A percentile compares a stretch with the other conserved stretches of the same genome.
Evolutionary conservation across 2,888 invertebrate genomes (phyloP).

Genomic region (Tethea ocularis): DNA sequence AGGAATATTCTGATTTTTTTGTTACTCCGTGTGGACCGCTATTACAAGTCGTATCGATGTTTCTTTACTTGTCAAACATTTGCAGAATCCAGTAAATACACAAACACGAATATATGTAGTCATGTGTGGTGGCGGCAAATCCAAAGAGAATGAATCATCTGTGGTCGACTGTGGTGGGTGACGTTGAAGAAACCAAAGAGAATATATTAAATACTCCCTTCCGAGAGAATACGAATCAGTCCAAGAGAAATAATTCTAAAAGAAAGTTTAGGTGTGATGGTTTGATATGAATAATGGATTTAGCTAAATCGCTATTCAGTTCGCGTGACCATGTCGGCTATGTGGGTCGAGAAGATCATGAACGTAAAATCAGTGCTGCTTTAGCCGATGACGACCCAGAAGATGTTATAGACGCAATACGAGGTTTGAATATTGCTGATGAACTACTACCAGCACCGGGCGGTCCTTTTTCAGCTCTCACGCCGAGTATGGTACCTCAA

Average conservation of each 20-base stretch:
- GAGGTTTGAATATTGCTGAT: slow-evolving; percentile 88
- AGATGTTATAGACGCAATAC: slow-evolving; percentile 86
- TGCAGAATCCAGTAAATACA: too few species aligned
- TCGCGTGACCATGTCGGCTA: slow-evolving; percentile 95
- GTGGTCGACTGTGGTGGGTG: too few species aligned
- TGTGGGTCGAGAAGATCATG: slow-evolving; percentile 92
- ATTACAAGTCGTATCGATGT: too few species aligned
- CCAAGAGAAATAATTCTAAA: neutral
- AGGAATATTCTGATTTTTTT: too few species aligned
- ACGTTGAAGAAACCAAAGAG: too few species aligned
- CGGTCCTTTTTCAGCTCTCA: slow-evolving; percentile 97
- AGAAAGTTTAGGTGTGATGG: neutral
- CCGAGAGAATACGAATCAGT: too few species aligned
- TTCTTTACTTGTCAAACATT: too few species aligned
- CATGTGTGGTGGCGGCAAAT: too few species aligned
- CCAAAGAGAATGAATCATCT: too few species aligned
- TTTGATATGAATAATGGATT: slow-evolving; percentile 87
- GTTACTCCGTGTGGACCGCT: too few species aligned
- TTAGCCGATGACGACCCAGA: slow-evolving; percentile 91
- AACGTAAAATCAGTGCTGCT: slow-evolving; percentile 91
- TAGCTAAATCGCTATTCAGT: slow-evolving; percentile 95
- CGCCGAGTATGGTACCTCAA: slow-evolving; percentile 98
- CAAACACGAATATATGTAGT: too few species aligned
- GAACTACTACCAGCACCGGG: slow-evolving; percentile 90
- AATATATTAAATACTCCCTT: too few species aligned